Conservation (phyloP, 37 sponge, comb jelly and placozoan genomes). For the Theonella swinhoei region DNA sequence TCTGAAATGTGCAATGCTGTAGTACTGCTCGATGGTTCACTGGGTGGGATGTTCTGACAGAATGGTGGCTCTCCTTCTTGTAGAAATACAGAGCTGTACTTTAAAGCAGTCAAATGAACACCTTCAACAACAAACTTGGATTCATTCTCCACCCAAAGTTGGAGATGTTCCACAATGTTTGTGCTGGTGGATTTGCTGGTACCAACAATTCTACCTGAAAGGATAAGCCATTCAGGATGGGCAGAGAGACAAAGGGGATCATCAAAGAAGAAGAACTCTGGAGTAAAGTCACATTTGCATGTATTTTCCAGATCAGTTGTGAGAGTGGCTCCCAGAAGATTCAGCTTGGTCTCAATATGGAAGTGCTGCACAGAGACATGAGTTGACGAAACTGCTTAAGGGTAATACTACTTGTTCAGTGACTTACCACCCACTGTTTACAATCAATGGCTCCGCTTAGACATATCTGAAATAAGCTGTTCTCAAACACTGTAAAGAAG, state of each 20-base stretch:
- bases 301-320: neutral
- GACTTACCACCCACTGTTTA: conserved; percentile 37
- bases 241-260: neutral
- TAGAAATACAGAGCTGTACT: neutral
- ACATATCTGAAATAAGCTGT: conserved; percentile 24
- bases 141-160: neutral
- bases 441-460: conserved; percentile 30
- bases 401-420: too few species aligned
- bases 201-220: neutral
- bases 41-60: neutral
- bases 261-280: neutral
- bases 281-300: neutral
- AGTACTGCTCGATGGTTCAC: too few species aligned
- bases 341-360: neutral
- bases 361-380: too few species aligned
- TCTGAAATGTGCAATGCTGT: too few species aligned
- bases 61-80: neutral
- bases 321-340: neutral
- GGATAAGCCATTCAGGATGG: neutral
- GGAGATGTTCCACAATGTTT: neutral
- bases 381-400: too few species aligned
- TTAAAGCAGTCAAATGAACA: neutral
- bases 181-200: neutral
- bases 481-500: conserved; percentile 29
- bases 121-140: neutral